A percentile compares a stretch with the other conserved stretches of the same genome.
Evolutionary conservation across 2,888 invertebrate species (phyloP).

Genomic region (Drosophila colorata): DNA sequence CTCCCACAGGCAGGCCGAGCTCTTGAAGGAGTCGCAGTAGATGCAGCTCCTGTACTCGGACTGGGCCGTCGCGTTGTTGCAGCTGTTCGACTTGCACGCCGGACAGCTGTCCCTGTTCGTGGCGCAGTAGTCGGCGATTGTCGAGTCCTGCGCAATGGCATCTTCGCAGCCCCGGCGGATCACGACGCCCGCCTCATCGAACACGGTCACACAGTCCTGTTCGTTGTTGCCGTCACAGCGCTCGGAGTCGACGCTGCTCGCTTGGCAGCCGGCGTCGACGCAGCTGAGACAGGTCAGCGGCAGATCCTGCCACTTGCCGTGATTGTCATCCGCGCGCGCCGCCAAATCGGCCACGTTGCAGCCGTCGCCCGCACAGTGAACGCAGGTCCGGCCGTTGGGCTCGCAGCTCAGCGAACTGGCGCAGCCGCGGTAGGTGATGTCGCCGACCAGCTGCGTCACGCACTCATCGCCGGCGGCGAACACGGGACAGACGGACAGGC

Average conservation of each 20-base stretch:
- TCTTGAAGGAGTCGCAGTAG: constrained; percentile 77
- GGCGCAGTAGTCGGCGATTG: constrained; percentile 58
- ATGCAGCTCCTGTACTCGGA: constrained; percentile 75
- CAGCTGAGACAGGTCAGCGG: constrained; percentile 79
- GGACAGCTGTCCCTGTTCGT: constrained; percentile 65
- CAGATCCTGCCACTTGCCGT: constrained; percentile 84
- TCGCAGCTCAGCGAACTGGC: constrained; percentile 72
- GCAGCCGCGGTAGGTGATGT: constrained; percentile 77
- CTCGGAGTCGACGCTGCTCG: constrained; percentile 2
- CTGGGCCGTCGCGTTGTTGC: constrained; percentile 71
- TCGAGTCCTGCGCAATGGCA: constrained; percentile 46
- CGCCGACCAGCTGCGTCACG: constrained; percentile 70
- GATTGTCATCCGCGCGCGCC: constrained; percentile 70
- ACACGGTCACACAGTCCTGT: constrained; percentile 82
- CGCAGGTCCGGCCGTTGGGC: constrained; percentile 63
- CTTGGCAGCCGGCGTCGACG: constrained; percentile 59
- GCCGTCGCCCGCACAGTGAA: constrained; percentile 66
- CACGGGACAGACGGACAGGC: constrained; percentile 65
- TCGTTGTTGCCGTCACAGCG: constrained; percentile 78
- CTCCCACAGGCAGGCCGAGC: constrained; percentile 66
- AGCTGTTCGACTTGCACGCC: constrained; percentile 82
- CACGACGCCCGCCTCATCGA: constrained; percentile 63
- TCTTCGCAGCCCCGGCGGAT: constrained; percentile 79
- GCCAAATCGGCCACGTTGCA: constrained; percentile 77
- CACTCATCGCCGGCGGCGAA: constrained; percentile 73